These are phyloP conservation scores for Taurulus bubalis DNA, from an alignment of 2,113 vertebrate species.

Conservation along the genomic window DNA sequence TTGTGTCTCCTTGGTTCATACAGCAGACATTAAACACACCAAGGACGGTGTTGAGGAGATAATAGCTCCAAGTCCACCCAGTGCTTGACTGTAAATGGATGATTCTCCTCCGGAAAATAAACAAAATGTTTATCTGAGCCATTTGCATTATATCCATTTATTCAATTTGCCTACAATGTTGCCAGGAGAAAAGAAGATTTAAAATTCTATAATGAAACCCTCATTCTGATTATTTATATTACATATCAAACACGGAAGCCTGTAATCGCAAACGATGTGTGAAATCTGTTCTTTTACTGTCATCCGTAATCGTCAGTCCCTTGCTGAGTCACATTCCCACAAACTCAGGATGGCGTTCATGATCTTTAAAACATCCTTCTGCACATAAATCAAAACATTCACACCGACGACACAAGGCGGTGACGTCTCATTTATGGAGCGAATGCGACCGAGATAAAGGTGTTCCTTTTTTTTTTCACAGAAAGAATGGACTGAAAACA, in stretches of 20 bases:
- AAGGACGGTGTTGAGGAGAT: background rate
- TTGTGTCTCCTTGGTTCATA: slow-evolving; percentile 45
- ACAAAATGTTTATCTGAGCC: slow-evolving; percentile 8
- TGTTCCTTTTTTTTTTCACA: slow-evolving; percentile 49
- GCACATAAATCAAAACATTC: slow-evolving; percentile 24
- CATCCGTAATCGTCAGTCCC: background rate
- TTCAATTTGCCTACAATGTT: background rate
- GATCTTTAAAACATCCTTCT: slow-evolving; percentile 3
- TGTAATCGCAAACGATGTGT: background rate
- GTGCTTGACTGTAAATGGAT: slow-evolving; percentile 37
- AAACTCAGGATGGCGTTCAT: background rate
- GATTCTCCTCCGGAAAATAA: slow-evolving; percentile 50
- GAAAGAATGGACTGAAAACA: background rate
- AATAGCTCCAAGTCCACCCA: slow-evolving; percentile 7
- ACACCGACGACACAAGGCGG: background rate
- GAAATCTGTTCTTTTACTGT: background rate
- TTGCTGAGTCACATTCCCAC: background rate
- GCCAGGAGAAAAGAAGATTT: background rate
- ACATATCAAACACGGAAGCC: background rate
- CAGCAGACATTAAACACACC: slow-evolving; percentile 26
- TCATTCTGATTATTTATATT: background rate
- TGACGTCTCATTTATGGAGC: background rate
- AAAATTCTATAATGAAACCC: background rate
- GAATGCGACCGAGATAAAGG: slow-evolving; percentile 19
- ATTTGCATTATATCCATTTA: background rate